Evolutionary conservation across 1,140 invertebrate genomes (phyloP), one percentile per base, ranked within the genome.

Genomic region (Halesus radiatus): DNA sequence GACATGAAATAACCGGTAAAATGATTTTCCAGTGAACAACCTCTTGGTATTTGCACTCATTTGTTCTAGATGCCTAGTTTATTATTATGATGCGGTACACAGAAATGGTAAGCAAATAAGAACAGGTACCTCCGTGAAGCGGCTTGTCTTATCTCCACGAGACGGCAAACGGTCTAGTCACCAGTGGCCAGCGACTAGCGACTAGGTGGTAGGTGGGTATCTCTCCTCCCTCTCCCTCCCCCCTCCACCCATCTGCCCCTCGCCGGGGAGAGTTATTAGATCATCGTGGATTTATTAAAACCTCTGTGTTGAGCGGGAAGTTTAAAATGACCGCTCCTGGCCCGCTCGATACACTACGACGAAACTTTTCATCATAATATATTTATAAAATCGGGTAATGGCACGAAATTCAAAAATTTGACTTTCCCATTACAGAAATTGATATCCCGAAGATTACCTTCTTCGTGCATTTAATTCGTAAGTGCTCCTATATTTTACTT

Each of bases 1-100:
- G n/a, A n/a, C n/a, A n/a, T n/a, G n/a, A 37, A 3, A 37, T 7
- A 6, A 1, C 32, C 32, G 32, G 7, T 13, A 8, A 45, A 45
- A 45, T 13, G 8, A 13, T 10, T 13, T 45, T 45, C 10, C 3
- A 45, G 8, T 45, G 10, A 10, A 13, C 37, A 1, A 13, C 1
- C 37, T 37, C 0, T 6, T 8, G 37, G 8, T 45, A 45, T 45
- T 45, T 45, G 10, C 37, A 13, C 1, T 13, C 0, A 13, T 13
- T 18, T 0, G 56, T 22, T 60, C 18, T n/a, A 60, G 56, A 56
- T 20, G 37, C 72, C 54, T 62, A 7, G 78, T 66, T 81, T 78
- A 45, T 45, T 45, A 45, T 45, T 45, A 81, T 81, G 77, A 81
- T 79, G 56, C 75, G 77, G 79, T 81, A 74, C 76, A 76, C 78